Conservation (phyloP, 1,140 invertebrate species). For the Caenorhabditis tropicalis region DNA sequence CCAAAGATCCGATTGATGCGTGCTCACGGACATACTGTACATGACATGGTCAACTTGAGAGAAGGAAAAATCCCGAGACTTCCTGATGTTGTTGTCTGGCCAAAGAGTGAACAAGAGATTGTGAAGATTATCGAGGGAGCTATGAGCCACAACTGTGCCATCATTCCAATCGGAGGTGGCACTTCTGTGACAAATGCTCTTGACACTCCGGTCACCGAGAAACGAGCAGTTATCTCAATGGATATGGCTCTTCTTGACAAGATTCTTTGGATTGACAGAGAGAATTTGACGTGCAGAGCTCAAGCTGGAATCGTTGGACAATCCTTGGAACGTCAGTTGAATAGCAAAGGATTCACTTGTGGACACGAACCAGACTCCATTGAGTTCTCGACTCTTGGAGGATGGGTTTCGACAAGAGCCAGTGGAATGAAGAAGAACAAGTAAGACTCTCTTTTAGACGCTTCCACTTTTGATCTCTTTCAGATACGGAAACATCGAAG, state of each 20-base stretch:
- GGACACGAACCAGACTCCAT: constrained; percentile 95
- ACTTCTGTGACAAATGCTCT: constrained; percentile 92
- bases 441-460: constrained; percentile 77
- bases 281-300: constrained; percentile 83
- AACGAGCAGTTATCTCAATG: constrained; percentile 84
- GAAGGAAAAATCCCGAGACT: constrained; percentile 81
- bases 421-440: constrained; percentile 99
- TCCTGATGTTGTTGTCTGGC: constrained; percentile 93
- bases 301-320: constrained; percentile 89
- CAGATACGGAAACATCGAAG: constrained; percentile 63
- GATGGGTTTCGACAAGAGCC: constrained; percentile 97
- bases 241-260: constrained; percentile 93
- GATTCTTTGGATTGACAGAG: constrained; percentile 90
- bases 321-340: constrained; percentile 75
- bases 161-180: constrained; percentile 93
- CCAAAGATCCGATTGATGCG: constrained; percentile 85
- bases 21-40: constrained; percentile 91
- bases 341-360: constrained; percentile 74
- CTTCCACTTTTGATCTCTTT: neutral
- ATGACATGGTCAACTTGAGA: constrained; percentile 84
- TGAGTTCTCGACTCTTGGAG: constrained; percentile 91
- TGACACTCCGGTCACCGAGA: constrained; percentile 83
- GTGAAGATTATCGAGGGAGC: constrained; percentile 80
- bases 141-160: constrained; percentile 80
- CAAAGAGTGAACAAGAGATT: constrained; percentile 72